Percentiles rank a stretch among this genome's conserved stretches.
Evolutionary conservation across 2,113 vertebrate species (phyloP).

Genomic region (Hiodon alosoides): DNA sequence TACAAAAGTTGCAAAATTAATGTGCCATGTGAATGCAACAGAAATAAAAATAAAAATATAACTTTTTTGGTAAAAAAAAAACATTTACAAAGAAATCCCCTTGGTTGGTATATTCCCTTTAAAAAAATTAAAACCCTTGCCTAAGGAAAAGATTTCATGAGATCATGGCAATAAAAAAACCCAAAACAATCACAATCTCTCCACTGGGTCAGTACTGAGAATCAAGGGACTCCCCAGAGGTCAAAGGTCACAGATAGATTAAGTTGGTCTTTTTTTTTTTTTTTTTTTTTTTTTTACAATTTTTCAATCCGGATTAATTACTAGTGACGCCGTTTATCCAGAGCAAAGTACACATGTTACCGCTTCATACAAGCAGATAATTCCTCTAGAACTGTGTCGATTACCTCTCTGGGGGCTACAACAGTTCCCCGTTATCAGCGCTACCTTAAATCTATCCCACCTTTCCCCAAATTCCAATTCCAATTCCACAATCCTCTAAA

Average conservation of each 20-base stretch:
- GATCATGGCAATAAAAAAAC: conserved; percentile 63
- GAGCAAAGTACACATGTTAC: no score
- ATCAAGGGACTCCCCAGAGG: conserved; percentile 23
- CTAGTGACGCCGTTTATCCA: neutral
- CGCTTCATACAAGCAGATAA: no score
- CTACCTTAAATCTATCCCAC: no score
- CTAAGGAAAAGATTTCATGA: conserved; percentile 67
- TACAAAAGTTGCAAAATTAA: conserved; percentile 38
- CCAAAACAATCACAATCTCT: conserved; percentile 12
- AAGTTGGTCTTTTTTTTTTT: neutral
- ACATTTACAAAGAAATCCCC: conserved; percentile 76
- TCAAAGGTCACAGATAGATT: conserved; percentile 60
- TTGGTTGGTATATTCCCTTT: conserved; percentile 82
- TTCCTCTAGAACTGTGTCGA: no score
- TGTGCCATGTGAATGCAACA: conserved; percentile 56
- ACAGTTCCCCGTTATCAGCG: neutral
- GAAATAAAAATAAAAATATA: conserved; percentile 68
- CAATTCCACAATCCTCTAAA: no score
- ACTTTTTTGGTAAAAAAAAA: conserved; percentile 72
- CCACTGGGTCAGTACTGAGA: no score
- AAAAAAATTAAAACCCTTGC: conserved; percentile 79
- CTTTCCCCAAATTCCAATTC: no score
- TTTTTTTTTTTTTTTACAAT: neutral
- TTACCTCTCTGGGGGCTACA: no score
- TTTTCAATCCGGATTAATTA: neutral